Evolutionary conservation across 2,797 vertebrate genomes (phyloP).

Genomic region (Synaphobranchus kaupii): DNA sequence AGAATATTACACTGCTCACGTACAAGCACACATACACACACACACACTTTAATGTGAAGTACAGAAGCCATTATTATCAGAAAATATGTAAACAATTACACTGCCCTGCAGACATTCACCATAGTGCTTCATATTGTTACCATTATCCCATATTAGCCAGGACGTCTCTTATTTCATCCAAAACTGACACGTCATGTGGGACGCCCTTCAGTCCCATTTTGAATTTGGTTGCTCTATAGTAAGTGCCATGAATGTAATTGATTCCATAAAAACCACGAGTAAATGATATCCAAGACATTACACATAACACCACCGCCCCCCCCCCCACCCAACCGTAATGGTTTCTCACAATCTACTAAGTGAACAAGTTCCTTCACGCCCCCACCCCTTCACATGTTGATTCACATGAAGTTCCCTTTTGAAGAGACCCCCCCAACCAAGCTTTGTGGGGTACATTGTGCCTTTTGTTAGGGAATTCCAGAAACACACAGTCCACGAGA

Average conservation of each 20-base stretch:
- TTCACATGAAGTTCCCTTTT: background rate
- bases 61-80: background rate
- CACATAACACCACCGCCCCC: background rate
- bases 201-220: background rate
- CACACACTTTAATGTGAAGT: background rate
- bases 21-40: background rate
- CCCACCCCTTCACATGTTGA: background rate
- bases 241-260: background rate
- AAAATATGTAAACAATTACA: background rate
- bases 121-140: background rate
- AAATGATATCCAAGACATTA: background rate
- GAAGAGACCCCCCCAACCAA: background rate
- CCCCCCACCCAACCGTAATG: background rate
- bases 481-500: background rate
- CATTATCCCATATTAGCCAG: background rate
- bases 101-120: background rate
- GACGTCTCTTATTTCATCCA: background rate
- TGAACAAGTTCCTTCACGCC: background rate
- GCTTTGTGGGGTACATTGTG: background rate
- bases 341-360: background rate
- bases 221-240: background rate
- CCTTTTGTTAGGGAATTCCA: background rate
- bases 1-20: background rate
- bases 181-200: background rate
- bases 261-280: background rate